Evolutionary conservation across 2,888 invertebrate species (phyloP), one percentile per base, ranked within the genome.

Genomic region (Tineola bisselliella): DNA sequence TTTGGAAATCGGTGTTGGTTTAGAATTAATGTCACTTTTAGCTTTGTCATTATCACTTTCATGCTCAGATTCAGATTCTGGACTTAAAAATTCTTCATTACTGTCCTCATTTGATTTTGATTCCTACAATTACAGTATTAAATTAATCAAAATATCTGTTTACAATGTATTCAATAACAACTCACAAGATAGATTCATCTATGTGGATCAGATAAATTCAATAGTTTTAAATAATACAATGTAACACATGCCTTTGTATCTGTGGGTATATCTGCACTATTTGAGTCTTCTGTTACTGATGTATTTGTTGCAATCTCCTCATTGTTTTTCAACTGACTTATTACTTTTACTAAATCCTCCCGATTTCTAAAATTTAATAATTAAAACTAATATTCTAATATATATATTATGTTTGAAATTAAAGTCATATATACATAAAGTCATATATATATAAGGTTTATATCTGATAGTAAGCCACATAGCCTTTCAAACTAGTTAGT

Each of bases 321-420:
- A 15, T 92, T 93, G 69, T 88, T 89, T 61, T 91, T 91, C 60
- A 96, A 81, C 64, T 92, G 90, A 52, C 88, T 87, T 74, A 97
- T 95, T 38, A 98, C 88, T 71, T 90, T 90, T 8, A 93, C 91
- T 67, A 98, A 86, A 67, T 94, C 94, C 66, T 93, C 93, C 65
- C 95, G 86, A 83, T 91, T 91, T 77, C 96, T 95, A 72, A 60
- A 79, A 84, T 74, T 57, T 25, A 25, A 25, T 25, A 25, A 4
- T 25, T 38, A 43, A 17, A 60, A 31, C n/a, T n/a, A n/a, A n/a
- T n/a, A n/a, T n/a, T n/a, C n/a, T n/a, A n/a, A n/a, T n/a, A n/a
- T n/a, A n/a, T n/a, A n/a, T 33, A 48, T 48, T 48, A 48, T 48
- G 48, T 2, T 8, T 48, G 8, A 48, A 48, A 48, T 15, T n/a